A percentile compares a stretch with the other conserved stretches of the same genome.
Conservation (phyloP, 2,113 vertebrate genomes). For the Xyrauchen texanus region DNA sequence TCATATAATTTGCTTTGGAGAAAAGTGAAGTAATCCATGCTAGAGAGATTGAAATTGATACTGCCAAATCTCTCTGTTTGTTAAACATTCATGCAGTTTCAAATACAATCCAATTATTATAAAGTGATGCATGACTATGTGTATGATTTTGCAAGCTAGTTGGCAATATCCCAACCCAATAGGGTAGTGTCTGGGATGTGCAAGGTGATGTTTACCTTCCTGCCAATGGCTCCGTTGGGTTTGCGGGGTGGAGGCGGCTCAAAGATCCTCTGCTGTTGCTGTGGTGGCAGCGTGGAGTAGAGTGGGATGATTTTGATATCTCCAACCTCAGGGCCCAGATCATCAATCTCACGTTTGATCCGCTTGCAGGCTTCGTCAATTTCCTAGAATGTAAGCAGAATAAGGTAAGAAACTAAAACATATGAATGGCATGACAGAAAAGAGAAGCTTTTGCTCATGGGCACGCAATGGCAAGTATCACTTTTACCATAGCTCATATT, state of each 20-base stretch:
- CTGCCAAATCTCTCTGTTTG: too few species aligned
- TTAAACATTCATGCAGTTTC: too few species aligned
- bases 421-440: not conserved
- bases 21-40: too few species aligned
- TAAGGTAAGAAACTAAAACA: constrained; percentile 29
- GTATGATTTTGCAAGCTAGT: too few species aligned
- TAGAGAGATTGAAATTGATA: too few species aligned
- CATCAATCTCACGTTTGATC: constrained; percentile 95
- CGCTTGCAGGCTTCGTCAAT: constrained; percentile 97
- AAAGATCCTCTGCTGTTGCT: constrained; percentile 95
- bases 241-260: constrained; percentile 95
- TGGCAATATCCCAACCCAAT: not conserved
- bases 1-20: too few species aligned
- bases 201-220: constrained; percentile 79
- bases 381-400: constrained; percentile 76
- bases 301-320: constrained; percentile 98
- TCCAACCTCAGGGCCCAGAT: constrained; percentile 92
- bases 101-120: too few species aligned
- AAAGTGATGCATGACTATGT: too few species aligned
- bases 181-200: not conserved
- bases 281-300: constrained; percentile 94
- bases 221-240: constrained; percentile 89
- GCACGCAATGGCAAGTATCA: too few species aligned
- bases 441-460: not conserved
- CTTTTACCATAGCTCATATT: too few species aligned